Conservation (phyloP, 2,113 vertebrate species). For the Thymallus thymallus region DNA sequence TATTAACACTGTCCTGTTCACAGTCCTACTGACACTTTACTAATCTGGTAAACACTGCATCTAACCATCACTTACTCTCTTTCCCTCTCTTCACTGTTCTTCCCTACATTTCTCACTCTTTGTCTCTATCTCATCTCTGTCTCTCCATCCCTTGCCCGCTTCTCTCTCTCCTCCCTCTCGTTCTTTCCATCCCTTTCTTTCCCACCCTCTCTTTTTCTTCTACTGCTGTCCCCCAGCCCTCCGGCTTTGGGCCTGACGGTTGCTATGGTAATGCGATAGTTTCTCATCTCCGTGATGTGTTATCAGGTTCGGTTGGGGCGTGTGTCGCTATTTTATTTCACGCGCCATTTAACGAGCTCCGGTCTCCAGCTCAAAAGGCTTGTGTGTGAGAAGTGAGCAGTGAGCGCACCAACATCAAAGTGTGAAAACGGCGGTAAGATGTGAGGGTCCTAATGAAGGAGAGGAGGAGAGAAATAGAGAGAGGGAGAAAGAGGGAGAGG, state of each 20-base stretch:
- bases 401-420: conserved; percentile 48
- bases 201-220: conserved; percentile 7
- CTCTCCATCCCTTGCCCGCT: conserved; percentile 33
- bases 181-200: conserved; percentile 39
- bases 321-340: conserved; percentile 73
- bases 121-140: not conserved
- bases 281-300: conserved; percentile 74
- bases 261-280: conserved; percentile 76
- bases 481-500: not conserved
- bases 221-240: conserved; percentile 57
- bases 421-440: conserved; percentile 29
- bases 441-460: conserved; percentile 36
- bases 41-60: not conserved
- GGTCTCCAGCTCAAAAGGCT: conserved; percentile 39
- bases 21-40: not conserved
- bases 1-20: conserved; percentile 22
- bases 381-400: conserved; percentile 31
- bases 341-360: conserved; percentile 63
- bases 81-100: too few species aligned
- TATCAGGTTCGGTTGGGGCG: conserved; percentile 70
- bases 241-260: conserved; percentile 65
- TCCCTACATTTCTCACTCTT: not conserved
- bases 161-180: conserved; percentile 15
- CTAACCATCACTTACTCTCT: not conserved
- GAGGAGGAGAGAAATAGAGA: conserved; percentile 16